phyloP scores from a whole-genome alignment of 2,888 invertebrate species.

The Halictus quadricinctus region DNA sequence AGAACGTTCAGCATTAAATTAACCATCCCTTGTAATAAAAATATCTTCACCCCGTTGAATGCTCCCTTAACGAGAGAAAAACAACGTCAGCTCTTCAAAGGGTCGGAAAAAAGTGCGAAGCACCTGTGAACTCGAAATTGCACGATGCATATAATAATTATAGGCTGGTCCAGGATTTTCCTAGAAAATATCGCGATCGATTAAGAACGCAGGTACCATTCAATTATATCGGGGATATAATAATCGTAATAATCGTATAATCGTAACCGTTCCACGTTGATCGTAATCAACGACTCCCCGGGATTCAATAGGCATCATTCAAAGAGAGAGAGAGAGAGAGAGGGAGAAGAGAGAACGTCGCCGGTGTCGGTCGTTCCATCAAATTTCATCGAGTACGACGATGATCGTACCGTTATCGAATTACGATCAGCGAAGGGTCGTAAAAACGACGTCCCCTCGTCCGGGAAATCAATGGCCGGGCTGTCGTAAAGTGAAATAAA shows the following conservation, averaged over 20 bases:
- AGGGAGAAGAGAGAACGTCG: background rate
- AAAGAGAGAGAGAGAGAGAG: background rate
- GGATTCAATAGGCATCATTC: background rate
- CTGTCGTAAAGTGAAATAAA: constrained; percentile 55
- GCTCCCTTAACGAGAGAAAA: background rate
- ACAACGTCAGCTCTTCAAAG: background rate
- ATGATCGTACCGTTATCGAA: constrained; percentile 54
- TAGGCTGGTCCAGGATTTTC: background rate
- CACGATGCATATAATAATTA: background rate
- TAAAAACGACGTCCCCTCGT: constrained; percentile 52
- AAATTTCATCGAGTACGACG: constrained; percentile 38
- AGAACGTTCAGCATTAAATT: background rate
- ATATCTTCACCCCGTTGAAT: background rate
- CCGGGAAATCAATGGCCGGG: constrained; percentile 65
- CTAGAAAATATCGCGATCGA: constrained; percentile 3
- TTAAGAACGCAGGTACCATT: background rate
- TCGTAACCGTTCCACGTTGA: background rate
- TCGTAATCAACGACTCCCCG: constrained; percentile 2
- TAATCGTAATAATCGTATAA: background rate
- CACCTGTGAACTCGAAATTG: background rate
- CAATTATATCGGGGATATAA: constrained; percentile 1
- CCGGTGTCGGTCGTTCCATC: constrained; percentile 38
- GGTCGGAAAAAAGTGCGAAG: background rate
- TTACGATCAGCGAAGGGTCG: constrained; percentile 43
- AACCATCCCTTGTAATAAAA: background rate